Base-by-base conservation (phyloP, 1,140 invertebrate genomes). In the Schmidtea mediterranea region DNA sequence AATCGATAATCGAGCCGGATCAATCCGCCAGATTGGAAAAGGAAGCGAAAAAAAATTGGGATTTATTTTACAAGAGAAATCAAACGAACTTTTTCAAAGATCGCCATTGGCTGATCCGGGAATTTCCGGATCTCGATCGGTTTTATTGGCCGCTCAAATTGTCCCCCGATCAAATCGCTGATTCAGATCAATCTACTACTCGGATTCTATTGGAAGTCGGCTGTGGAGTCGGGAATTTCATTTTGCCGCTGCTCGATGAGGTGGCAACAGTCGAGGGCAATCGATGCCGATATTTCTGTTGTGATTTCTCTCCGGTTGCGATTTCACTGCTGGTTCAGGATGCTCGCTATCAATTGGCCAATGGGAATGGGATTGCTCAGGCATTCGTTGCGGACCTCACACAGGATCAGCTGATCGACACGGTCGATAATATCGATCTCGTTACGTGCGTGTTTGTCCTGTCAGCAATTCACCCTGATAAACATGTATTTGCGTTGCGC, bases 141-240 rank as follows among this genome's bases (percentile, higher is more conserved):
- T 16, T 48, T 15, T 13, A 19, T 18, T 47, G 43, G 37, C 22
- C 23, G 40, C 9, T 18, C 36, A 46, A 12, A 26, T n/a, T n/a
- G n/a, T n/a, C n/a, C n/a, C n/a, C n/a, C n/a, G n/a, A n/a, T n/a
- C n/a, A n/a, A n/a, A n/a, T n/a, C n/a, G n/a, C n/a, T n/a, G n/a
- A n/a, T n/a, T 41, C 24, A 26, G 13, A 39, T 47, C 38, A 6
- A 13, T 26, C n/a, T 12, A 13, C 8, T 2, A 43, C 26, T 6
- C 26, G 26, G 10, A 59, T 68, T 1, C 69, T 77, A 24, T 64
- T 92, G 9, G 87, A 97, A 70, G 73, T 92, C 18, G 90, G 90
- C 0, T 95, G 89, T 69, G 90, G 90, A 5, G 87, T 92, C 41
- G 90, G 90, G 0, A 95, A 95, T 67, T 79, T 95, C 58, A 70